These are phyloP conservation scores for Cosmopolites sordidus DNA, from an alignment of 2,888 invertebrate species.

Conservation along the genomic window DNA sequence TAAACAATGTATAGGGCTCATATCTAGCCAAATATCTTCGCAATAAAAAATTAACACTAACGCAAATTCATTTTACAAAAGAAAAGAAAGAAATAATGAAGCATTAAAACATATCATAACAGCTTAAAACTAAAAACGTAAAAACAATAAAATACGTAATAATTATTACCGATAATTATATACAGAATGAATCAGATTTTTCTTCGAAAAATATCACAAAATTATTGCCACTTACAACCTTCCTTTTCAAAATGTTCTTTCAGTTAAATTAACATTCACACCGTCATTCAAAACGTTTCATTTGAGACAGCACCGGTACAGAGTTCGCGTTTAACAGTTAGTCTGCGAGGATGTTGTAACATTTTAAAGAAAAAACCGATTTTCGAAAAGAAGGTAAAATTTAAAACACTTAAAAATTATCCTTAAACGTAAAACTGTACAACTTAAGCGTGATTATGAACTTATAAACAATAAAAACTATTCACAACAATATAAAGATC, in stretches of 20 bases:
- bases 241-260: too few relatives aligned
- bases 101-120: slow-evolving; percentile 1
- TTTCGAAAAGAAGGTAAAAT: neutral
- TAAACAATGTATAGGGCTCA: neutral
- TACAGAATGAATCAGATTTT: slow-evolving; percentile 8
- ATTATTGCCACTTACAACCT: neutral
- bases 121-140: neutral
- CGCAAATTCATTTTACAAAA: neutral
- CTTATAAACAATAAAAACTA: slow-evolving; percentile 24
- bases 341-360: too few relatives aligned
- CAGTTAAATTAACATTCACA: neutral
- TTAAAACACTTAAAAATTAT: slow-evolving; percentile 9
- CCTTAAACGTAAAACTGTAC: slow-evolving; percentile 5
- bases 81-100: neutral
- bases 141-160: neutral
- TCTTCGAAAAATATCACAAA: slow-evolving; percentile 15
- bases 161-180: neutral
- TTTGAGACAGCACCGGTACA: neutral
- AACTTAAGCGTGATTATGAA: slow-evolving; percentile 13
- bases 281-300: slow-evolving; percentile 1
- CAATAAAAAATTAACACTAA: too few relatives aligned
- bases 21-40: too few relatives aligned
- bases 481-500: slow-evolving; percentile 33
- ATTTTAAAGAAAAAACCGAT: slow-evolving; percentile 10
- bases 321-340: neutral